Percentiles rank a stretch among this genome's conserved stretches.
Evolutionary conservation across 2,797 vertebrate genomes (phyloP).

Genomic region (Xyrichtys novacula): DNA sequence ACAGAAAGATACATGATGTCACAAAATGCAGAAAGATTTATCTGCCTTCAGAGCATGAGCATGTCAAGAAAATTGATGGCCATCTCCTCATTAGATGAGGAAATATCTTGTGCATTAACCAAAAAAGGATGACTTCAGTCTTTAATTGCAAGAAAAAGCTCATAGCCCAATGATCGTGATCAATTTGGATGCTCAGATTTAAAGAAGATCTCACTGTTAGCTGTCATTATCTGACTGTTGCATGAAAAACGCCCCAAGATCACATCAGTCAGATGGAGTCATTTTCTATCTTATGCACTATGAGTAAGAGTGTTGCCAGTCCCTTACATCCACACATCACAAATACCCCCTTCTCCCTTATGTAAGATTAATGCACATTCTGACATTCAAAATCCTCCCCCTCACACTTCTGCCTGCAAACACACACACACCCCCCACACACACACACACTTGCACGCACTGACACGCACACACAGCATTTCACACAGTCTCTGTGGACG

Average conservation of each 20-base stretch:
- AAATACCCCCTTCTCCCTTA: not conserved
- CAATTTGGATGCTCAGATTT: no score
- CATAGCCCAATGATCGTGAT: no score
- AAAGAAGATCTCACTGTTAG: no score
- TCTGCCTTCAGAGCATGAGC: not conserved
- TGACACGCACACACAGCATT: conserved; percentile 20
- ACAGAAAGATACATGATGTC: not conserved
- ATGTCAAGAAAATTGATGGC: not conserved
- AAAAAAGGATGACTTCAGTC: not conserved
- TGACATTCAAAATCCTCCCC: conserved; percentile 49
- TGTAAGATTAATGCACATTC: conserved; percentile 33
- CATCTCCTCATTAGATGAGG: not conserved
- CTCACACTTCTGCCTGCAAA: conserved; percentile 37
- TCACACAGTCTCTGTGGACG: conserved; percentile 65
- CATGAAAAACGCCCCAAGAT: not conserved
- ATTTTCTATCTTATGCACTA: conserved; percentile 4
- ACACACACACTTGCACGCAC: conserved; percentile 22
- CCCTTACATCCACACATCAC: conserved; percentile 23
- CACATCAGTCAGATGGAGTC: not conserved
- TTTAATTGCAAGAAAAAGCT: no score
- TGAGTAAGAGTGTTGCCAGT: not conserved
- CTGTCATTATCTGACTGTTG: conserved; percentile 17
- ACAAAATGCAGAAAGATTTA: conserved; percentile 3
- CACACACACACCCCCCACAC: conserved; percentile 22
- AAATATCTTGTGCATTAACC: not conserved